phyloP scores from a whole-genome alignment of 2,888 invertebrate species.

The Hirtodrosophila histrioides region DNA sequence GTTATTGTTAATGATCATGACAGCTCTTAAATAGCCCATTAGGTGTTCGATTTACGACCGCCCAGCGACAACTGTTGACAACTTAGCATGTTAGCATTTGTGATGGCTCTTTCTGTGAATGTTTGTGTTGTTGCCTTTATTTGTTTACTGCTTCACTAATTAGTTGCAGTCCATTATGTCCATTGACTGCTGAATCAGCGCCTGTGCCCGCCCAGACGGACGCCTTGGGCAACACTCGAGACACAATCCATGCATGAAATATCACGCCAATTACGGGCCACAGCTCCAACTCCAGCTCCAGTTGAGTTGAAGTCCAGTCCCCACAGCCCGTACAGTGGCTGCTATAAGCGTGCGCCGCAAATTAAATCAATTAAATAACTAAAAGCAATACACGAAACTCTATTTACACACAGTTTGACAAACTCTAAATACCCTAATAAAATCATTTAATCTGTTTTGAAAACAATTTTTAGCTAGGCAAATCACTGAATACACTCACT shows the following conservation, averaged over 20 bases:
- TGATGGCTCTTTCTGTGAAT: conserved; percentile 8
- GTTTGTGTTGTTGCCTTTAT: not conserved
- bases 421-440: conserved; percentile 27
- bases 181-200: conserved; percentile 18
- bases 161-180: conserved; percentile 46
- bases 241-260: conserved; percentile 66
- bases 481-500: not conserved
- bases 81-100: conserved; percentile 23
- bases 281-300: conserved; percentile 22
- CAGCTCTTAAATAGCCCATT: conserved; percentile 10
- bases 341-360: conserved; percentile 61
- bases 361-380: conserved; percentile 70
- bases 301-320: conserved; percentile 8
- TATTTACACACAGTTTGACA: conserved; percentile 3
- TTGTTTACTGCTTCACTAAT: conserved; percentile 43
- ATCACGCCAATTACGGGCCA: conserved; percentile 68
- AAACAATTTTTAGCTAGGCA: not conserved
- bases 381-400: conserved; percentile 23
- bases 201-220: conserved; percentile 16
- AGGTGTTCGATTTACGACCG: conserved; percentile 21
- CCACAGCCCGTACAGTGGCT: conserved; percentile 50
- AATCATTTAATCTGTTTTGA: not conserved
- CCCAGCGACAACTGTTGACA: conserved; percentile 32
- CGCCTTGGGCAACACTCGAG: conserved; percentile 43
- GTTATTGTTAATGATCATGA: conserved; percentile 17